Base-by-base conservation (phyloP, 2,888 invertebrate species). In the Callimorpha dominula region DNA sequence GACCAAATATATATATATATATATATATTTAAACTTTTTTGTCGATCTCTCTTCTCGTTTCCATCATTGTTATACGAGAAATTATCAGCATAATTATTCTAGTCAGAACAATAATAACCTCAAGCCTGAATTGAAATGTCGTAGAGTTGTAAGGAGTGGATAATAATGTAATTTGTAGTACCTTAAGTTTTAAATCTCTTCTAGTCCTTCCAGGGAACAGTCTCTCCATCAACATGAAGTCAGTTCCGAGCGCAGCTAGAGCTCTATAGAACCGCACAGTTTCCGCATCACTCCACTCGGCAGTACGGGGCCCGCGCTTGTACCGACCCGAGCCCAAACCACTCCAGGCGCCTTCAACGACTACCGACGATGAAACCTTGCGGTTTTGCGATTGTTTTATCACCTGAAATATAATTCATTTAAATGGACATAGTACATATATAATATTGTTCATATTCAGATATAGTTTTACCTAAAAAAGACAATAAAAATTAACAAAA, bases 191-290 rank as follows among this genome's bases (percentile, higher is more conserved):
- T 14, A 99, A 94, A 85, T 99, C 99, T 71, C 97, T 94, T 17
- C 99, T 94, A 0, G 97, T 97, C 75, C 99, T 96, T 63, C 97
- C 97, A 0, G 98, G 97, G 93, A 99, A 99, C 63, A 98, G 93
- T 68, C 97, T 96, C 76, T 97, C 96, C 98, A 99, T 99, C 70
- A 99, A 93, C 8, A 98, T 97, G 92, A 99, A 99, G 95, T 99
- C 99, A 0, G 99, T 99, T 0, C 99, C 99, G 68, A 99, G 96
- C 12, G 97, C 97, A 83, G 98, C 98, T 14, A 99, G 93, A 1
- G 99, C 99, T 85, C 98, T 97, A 93, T 99, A 99, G 93, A 99
- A 99, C 81, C 97, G 97, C n/a, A 98, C 95, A 0, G 99, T 99
- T 88, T 99, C 99, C 75, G 96, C 96, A 54, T 97, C 96, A 12